A percentile compares a stretch with the other conserved stretches of the same genome.
These are phyloP conservation scores for Ellobius talpinus DNA, from an alignment of 2,113 vertebrate species.

Conservation along the genomic window DNA sequence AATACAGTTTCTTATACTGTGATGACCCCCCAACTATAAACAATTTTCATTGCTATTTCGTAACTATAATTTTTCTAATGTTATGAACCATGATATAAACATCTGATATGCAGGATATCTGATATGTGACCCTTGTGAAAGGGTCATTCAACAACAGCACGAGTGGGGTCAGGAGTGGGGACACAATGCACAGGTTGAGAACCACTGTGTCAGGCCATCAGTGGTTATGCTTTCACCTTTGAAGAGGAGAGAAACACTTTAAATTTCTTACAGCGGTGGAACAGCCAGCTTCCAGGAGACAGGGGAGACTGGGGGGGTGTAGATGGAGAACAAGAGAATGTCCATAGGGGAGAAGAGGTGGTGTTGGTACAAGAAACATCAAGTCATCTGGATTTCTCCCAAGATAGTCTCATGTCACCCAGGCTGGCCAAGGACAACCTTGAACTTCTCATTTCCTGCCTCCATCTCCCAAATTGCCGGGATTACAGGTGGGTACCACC, in stretches of 20 bases:
- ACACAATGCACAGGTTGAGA: background rate
- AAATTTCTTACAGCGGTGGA: rapidly evolving
- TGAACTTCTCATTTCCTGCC: background rate
- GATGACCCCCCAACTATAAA: background rate
- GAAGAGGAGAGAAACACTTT: background rate
- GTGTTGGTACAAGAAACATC: background rate
- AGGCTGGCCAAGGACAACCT: background rate
- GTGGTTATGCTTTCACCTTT: background rate
- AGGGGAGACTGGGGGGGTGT: background rate
- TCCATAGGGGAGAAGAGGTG: background rate
- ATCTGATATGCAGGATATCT: background rate
- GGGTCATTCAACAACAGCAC: background rate
- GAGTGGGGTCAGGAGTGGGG: background rate
- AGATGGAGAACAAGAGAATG: rapidly evolving
- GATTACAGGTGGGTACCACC: background rate
- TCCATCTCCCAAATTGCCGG: background rate
- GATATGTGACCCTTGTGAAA: background rate
- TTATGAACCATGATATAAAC: background rate
- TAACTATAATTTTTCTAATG: background rate
- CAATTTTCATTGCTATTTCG: background rate
- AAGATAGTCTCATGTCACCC: background rate
- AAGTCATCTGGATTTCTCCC: background rate
- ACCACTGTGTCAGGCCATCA: background rate
- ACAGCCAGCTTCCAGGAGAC: background rate
- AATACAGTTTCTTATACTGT: background rate